These are phyloP conservation scores for Epirrhoe alternata DNA, from an alignment of 2,888 invertebrate species.

Conservation along the genomic window DNA sequence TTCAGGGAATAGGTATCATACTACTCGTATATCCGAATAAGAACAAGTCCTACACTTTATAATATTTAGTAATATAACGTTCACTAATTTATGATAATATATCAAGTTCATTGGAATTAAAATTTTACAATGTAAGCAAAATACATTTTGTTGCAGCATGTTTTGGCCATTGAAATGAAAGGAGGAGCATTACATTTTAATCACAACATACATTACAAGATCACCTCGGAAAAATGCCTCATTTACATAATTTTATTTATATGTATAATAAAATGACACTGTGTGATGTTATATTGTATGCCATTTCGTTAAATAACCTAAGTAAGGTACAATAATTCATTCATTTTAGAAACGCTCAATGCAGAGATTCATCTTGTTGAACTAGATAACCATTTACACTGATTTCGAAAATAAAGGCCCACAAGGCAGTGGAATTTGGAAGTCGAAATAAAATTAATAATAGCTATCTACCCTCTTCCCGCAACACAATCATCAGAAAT, in stretches of 20 bases:
- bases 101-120: not conserved
- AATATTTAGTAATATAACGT: not conserved
- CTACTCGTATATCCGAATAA: not conserved
- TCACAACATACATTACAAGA: not conserved
- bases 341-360: conserved; percentile 4
- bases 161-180: not conserved
- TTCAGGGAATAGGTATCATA: too few species aligned
- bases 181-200: not conserved
- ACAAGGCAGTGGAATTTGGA: conserved; percentile 7
- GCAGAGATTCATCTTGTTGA: conserved; percentile 34
- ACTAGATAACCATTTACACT: conserved; percentile 6
- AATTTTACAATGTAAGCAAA: not conserved
- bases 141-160: not conserved
- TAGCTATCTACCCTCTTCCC: conserved; percentile 4
- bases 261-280: not conserved
- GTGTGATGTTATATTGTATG: not conserved
- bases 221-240: not conserved
- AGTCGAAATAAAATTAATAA: conserved; percentile 14
- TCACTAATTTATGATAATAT: too few species aligned
- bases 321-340: conserved; percentile 12
- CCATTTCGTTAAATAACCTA: not conserved
- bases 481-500: not conserved
- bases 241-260: not conserved
- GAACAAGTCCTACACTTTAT: not conserved
- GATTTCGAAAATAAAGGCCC: conserved; percentile 12